Base-by-base conservation (phyloP, 2,113 vertebrate genomes). In the Elaphurus davidianus region DNA sequence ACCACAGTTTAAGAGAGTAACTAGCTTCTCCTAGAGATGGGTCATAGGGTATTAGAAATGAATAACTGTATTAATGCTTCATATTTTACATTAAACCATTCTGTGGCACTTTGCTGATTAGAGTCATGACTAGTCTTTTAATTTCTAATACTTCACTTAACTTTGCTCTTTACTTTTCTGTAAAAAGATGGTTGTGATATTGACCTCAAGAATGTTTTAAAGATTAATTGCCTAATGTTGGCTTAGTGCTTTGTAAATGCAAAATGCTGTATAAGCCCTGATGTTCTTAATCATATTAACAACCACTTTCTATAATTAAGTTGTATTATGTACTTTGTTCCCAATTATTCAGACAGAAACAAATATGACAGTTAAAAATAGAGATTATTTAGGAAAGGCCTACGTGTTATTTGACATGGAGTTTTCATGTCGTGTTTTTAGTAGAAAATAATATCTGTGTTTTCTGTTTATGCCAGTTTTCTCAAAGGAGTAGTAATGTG, bases 181-280 rank as follows among this genome's bases (percentile, higher is more conserved):
- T 95, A 74, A 96, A 98, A 92, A 74, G 59, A 88, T 95, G 71
- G 47, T 94, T 15, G 54, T 94, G 30, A 92, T 93, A 90, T 36
- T 90, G 88, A 95, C 88, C 85, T 96, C 43, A 84, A 81, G 83
- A 64, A 67, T 93, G 2, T 85, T 91, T 33, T 96, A 93, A 93
- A 95, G 86, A 97, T 96, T 95, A 96, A 95, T 97, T 11, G 33
- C 90, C 92, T 91, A 96, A 96, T 97, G 67, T 94, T 96, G 92
- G 50, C 52, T 96, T 96, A 97, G 91, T 97, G 96, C 89, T 98
- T 93, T 97, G 60, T 90, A 96, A 97, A 87, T 96, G 81, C 55
- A 83, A 86, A 96, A 74, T 96, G 50, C 54, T 79, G 5, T 74
- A 23, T 93, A 87, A 95, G 50, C 33, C 86, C n/a, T 89, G 36